Evolutionary conservation across 2,888 invertebrate genomes (phyloP).

Genomic region (Pterostichus madidus): DNA sequence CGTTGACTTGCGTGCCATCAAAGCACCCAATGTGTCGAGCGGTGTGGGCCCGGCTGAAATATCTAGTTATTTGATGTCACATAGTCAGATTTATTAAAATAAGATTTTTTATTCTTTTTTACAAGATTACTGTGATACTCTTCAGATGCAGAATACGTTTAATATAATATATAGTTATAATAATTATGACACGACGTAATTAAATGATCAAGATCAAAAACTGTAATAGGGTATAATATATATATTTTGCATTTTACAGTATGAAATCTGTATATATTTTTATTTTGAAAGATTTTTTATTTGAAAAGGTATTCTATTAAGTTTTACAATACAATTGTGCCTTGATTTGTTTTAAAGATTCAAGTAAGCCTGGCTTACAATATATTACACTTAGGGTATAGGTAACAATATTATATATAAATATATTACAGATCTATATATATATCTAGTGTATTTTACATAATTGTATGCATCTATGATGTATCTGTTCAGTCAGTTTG

Average conservation of each 20-base stretch:
- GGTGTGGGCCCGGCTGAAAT: slow-evolving; percentile 35
- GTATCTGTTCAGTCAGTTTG: slow-evolving; percentile 64
- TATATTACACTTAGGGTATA: slow-evolving; percentile 51
- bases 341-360: slow-evolving; percentile 47
- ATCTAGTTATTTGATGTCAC: slow-evolving; percentile 66
- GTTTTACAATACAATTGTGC: slow-evolving; percentile 39
- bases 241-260: slow-evolving; percentile 62
- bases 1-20: not conserved
- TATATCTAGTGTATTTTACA: slow-evolving; percentile 59
- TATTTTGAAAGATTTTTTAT: slow-evolving; percentile 59
- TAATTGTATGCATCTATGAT: slow-evolving; percentile 66
- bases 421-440: slow-evolving; percentile 56
- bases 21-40: too few species aligned
- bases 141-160: slow-evolving; percentile 67
- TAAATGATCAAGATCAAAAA: slow-evolving; percentile 54
- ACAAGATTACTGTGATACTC: slow-evolving; percentile 67
- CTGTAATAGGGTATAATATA: slow-evolving; percentile 61
- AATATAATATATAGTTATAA: slow-evolving; percentile 66
- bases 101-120: slow-evolving; percentile 67
- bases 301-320: slow-evolving; percentile 54
- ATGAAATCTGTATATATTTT: slow-evolving; percentile 56
- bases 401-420: slow-evolving; percentile 44
- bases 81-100: slow-evolving; percentile 67
- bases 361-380: slow-evolving; percentile 50
- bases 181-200: slow-evolving; percentile 62